Conservation (phyloP, 1,140 invertebrate genomes). For the Scylla paramamosain region DNA sequence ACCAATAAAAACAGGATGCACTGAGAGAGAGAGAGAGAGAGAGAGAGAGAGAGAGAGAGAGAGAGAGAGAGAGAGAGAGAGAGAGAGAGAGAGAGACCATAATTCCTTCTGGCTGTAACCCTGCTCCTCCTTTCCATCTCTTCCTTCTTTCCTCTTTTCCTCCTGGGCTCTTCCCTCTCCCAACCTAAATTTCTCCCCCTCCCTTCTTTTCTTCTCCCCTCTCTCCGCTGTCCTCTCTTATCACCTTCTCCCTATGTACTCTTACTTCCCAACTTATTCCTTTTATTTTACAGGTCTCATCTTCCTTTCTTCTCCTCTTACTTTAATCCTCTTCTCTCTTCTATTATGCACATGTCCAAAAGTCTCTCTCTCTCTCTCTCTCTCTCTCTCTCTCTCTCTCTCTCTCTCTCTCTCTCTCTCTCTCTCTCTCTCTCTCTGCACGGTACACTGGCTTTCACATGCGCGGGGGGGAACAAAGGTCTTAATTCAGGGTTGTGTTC, state of each 20-base stretch:
- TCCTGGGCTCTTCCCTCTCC: neutral
- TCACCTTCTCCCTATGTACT: neutral
- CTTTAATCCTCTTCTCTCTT: neutral
- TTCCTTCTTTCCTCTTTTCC: neutral
- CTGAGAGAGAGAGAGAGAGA: too few relatives aligned
- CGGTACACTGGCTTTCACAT: too few relatives aligned
- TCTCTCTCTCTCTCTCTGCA: neutral
- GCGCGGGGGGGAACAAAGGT: too few relatives aligned
- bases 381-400: constrained; percentile 17
- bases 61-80: too few relatives aligned
- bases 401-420: neutral
- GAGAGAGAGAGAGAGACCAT: too few relatives aligned
- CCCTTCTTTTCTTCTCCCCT: neutral
- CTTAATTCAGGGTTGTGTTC: too few relatives aligned
- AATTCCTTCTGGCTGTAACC: too few relatives aligned
- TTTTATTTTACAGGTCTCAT: neutral
- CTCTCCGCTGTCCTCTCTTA: neutral
- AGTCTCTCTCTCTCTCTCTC: neutral
- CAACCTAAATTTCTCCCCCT: neutral
- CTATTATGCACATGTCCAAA: too few relatives aligned
- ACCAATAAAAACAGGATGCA: too few relatives aligned
- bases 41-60: too few relatives aligned
- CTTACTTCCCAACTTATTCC: neutral
- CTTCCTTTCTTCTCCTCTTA: neutral
- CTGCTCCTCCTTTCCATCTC: neutral